Conservation (phyloP, 2,888 invertebrate species). For the Heteromyza rotundicornis region DNA sequence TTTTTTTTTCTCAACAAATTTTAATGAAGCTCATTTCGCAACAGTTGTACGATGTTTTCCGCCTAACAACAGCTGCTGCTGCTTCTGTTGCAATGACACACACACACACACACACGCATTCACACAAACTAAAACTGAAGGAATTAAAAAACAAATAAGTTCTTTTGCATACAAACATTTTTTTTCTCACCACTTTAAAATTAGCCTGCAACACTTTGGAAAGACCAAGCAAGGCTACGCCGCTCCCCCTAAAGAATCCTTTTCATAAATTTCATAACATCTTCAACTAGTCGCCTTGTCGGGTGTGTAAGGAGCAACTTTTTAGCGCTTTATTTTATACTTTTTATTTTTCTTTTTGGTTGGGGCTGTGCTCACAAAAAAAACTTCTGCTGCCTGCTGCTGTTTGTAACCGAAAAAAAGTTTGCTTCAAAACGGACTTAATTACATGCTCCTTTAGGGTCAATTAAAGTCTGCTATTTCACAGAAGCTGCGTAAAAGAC, state of each 20-base stretch:
- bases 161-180: no score
- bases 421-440: slow-evolving; percentile 18
- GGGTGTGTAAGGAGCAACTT: slow-evolving; percentile 5
- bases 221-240: background rate
- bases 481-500: slow-evolving; percentile 4
- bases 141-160: no score
- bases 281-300: background rate
- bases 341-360: background rate
- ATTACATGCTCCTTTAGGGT: slow-evolving; percentile 20
- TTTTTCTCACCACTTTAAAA: no score
- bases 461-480: slow-evolving; percentile 14
- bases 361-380: background rate
- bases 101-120: no score
- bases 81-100: no score
- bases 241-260: background rate
- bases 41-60: no score
- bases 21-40: no score
- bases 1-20: no score
- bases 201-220: no score
- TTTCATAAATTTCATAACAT: background rate
- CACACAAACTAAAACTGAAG: no score
- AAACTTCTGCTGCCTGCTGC: background rate
- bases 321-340: background rate
- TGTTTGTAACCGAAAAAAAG: no score
- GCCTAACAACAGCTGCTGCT: no score